Evolutionary conservation across 2,888 invertebrate species (phyloP).

Genomic region (Ptilodon capucinus): DNA sequence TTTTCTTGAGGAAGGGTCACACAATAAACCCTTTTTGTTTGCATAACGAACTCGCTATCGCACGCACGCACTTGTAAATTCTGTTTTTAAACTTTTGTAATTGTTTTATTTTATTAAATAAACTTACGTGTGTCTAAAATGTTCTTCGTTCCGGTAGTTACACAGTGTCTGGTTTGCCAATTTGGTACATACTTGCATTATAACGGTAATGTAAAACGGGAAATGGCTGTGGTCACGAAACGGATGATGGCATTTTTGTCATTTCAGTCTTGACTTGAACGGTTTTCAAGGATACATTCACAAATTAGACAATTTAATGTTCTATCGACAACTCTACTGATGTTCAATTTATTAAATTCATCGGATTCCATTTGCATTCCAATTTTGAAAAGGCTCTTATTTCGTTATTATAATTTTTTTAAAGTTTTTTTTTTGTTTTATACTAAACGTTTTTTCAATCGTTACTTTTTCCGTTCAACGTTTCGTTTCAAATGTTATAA

Average conservation of each 20-base stretch:
- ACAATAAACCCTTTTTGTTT: constrained; percentile 17
- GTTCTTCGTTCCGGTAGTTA: constrained; percentile 27
- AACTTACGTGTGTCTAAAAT: constrained; percentile 8
- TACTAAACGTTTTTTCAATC: too few species aligned
- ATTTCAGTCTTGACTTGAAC: constrained; percentile 48
- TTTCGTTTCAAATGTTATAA: too few species aligned
- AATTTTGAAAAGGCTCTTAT: too few species aligned
- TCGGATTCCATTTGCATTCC: too few species aligned
- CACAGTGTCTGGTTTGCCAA: constrained; percentile 32
- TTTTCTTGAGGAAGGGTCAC: constrained; percentile 16
- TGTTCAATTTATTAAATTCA: too few species aligned
- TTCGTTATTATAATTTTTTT: too few species aligned
- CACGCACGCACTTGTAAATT: too few species aligned
- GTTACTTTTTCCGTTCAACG: too few species aligned
- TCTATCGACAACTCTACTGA: background rate
- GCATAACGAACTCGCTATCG: constrained; percentile 15
- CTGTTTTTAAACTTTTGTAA: too few species aligned
- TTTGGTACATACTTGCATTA: constrained; percentile 53
- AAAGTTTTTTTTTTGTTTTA: too few species aligned
- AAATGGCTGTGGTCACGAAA: constrained; percentile 57
- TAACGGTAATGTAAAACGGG: constrained; percentile 59
- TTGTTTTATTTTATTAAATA: background rate
- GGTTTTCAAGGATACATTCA: constrained; percentile 41
- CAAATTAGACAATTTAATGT: background rate
- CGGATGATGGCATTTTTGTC: constrained; percentile 59